Evolutionary conservation across 2,113 vertebrate species (phyloP), one percentile per base, ranked within the genome.

Genomic region (Orientallactaga bullata): DNA sequence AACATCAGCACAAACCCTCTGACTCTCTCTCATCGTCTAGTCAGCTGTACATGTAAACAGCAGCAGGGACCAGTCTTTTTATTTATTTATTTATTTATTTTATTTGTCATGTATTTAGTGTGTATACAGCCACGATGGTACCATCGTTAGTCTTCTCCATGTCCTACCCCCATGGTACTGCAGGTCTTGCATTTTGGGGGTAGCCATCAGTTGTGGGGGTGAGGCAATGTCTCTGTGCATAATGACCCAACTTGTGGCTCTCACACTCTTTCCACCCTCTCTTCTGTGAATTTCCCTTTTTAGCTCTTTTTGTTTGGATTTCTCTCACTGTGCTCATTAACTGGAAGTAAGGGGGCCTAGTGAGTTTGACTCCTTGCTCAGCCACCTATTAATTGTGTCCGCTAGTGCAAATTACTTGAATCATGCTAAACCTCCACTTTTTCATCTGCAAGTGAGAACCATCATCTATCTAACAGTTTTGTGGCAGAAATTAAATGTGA

Each of bases 401-500:
- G 1, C 7, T 80, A 74, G 18, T 32, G 12, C 71, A 77, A 79
- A 8, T 78, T 73, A 61, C 18, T 82, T 73, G 86, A 65, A 79
- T 85, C 35, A 58, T 7, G 28, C 8, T 81, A 83, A 32, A 7
- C 35, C 28, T 91, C 42, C 42, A 84, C 51, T 93, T 94, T 80
- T 39, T 93, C 39, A 85, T 21, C 32, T 81, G 3, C 88, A 89
- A 93, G 74, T 71, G 66, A 86, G 12, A 77, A n/a, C 5, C 74
- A 30, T 80, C 79, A 10, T 87, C 73, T 93, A 66, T 82, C 21
- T 84, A 42, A 66, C 2, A 63, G 10, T 60, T 89, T 89, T 72
- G 28, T 72, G 39, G 18, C 80, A 2, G 42, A 2, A 86, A 77
- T 80, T 86, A 84, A 91, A 88, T 72, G 7, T 55, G 37, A 63